Percentiles rank a stretch among this genome's conserved stretches.
Conservation (phyloP, 2,797 vertebrate species). For the Poeciliopsis presidionis region DNA sequence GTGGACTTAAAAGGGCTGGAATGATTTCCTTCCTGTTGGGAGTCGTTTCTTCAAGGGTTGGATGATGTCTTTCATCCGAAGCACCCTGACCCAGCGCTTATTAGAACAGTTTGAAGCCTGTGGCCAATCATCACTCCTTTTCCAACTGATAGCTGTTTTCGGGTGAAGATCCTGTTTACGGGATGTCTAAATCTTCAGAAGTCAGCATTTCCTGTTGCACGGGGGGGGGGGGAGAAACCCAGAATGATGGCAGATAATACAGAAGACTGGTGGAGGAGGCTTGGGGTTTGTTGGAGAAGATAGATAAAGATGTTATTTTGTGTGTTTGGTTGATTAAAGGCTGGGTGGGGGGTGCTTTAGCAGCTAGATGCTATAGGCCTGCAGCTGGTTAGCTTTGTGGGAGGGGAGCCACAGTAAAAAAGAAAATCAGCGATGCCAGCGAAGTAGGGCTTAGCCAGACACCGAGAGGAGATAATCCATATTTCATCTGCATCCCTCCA, state of each 20-base stretch:
- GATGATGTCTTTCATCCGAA: constrained; percentile 60
- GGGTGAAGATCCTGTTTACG: constrained; percentile 71
- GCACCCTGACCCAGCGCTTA: constrained; percentile 42
- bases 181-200: constrained; percentile 51
- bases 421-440: constrained; percentile 58
- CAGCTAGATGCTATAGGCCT: constrained; percentile 60
- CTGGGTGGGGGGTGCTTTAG: constrained; percentile 33
- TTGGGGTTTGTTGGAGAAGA: constrained; percentile 14
- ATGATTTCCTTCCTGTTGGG: constrained; percentile 62
- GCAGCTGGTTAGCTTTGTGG: constrained; percentile 64
- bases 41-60: constrained; percentile 38
- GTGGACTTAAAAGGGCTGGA: constrained; percentile 41
- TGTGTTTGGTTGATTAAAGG: constrained; percentile 66
- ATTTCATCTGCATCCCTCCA: constrained; percentile 72
- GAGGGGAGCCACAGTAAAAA: constrained; percentile 55
- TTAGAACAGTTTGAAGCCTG: constrained; percentile 40
- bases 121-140: constrained; percentile 41
- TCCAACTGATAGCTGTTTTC: constrained; percentile 53
- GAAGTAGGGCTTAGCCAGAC: constrained; percentile 68
- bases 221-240: neutral
- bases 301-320: constrained; percentile 44
- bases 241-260: constrained; percentile 34
- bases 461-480: constrained; percentile 76
- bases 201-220: constrained; percentile 70
- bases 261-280: constrained; percentile 5